phyloP scores from a whole-genome alignment of 2,888 invertebrate genomes.

The Crepidodera aurea region DNA sequence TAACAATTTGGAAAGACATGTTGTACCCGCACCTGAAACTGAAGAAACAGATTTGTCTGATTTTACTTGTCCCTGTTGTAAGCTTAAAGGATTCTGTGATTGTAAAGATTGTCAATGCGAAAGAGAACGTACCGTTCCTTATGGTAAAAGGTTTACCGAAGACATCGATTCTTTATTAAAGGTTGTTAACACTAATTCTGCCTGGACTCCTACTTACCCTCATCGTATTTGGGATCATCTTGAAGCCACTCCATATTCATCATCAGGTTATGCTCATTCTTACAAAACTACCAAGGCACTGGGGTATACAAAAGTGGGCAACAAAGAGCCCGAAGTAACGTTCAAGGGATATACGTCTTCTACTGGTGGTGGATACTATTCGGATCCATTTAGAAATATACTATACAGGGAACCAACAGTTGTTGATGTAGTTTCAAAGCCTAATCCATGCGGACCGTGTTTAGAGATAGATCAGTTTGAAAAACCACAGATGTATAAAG shows the following conservation, averaged over 20 bases:
- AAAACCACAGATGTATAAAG: constrained; percentile 24
- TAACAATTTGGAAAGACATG: background rate
- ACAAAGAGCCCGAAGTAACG: constrained; percentile 24
- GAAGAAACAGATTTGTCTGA: constrained; percentile 1
- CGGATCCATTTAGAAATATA: constrained; percentile 34
- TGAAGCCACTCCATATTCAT: constrained; percentile 2
- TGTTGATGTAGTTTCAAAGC: constrained; percentile 21
- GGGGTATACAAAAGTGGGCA: constrained; percentile 17
- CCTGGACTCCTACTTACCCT: background rate
- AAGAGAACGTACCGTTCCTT: constrained; percentile 32
- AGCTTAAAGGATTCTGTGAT: constrained; percentile 22
- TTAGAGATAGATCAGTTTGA: constrained; percentile 18
- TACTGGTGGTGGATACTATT: constrained; percentile 34
- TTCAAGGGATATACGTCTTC: constrained; percentile 25
- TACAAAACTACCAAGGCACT: constrained; percentile 8
- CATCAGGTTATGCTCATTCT: constrained; percentile 19
- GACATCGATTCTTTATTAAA: constrained; percentile 35
- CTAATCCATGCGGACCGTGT: constrained; percentile 14
- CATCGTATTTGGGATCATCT: background rate
- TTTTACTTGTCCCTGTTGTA: constrained; percentile 21
- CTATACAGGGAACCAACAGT: constrained; percentile 36
- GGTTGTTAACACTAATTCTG: background rate
- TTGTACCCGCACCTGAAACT: background rate
- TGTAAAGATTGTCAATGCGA: constrained; percentile 25
- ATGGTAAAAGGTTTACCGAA: constrained; percentile 35